Conservation (phyloP, 2,888 invertebrate genomes). For the Ryuthela nishihirai region DNA sequence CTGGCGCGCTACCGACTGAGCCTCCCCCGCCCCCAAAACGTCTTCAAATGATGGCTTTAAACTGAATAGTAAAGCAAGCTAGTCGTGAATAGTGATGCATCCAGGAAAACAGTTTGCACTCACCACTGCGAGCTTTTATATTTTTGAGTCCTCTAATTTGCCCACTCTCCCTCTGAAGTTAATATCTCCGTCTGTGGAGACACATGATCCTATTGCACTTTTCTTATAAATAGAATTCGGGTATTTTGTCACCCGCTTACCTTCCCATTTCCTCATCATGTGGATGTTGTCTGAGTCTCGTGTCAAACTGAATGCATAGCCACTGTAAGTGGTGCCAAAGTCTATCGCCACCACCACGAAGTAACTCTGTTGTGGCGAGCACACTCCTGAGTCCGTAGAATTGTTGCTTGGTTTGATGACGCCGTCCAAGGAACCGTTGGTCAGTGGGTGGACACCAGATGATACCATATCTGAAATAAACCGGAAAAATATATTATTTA, state of each 20-base stretch:
- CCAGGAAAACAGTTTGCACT: no score
- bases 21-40: no score
- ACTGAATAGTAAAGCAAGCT: no score
- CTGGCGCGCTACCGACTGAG: no score
- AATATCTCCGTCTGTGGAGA: no score
- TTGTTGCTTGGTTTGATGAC: neutral
- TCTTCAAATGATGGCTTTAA: no score
- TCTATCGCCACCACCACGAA: constrained; percentile 58
- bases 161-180: no score
- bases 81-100: no score
- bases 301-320: constrained; percentile 57
- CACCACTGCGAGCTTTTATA: no score
- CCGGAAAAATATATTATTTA: no score
- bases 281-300: constrained; percentile 56
- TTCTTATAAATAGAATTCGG: neutral
- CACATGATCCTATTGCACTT: neutral
- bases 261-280: constrained; percentile 59
- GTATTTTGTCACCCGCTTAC: constrained; percentile 40
- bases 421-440: constrained; percentile 5
- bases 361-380: constrained; percentile 43
- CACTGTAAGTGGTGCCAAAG: constrained; percentile 59
- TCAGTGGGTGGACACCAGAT: constrained; percentile 26
- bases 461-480: constrained; percentile 18
- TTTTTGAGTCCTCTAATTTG: no score
- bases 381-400: constrained; percentile 1